These are phyloP conservation scores for Amphiprion percula DNA, from an alignment of 2,113 vertebrate genomes.

Conservation along the genomic window DNA sequence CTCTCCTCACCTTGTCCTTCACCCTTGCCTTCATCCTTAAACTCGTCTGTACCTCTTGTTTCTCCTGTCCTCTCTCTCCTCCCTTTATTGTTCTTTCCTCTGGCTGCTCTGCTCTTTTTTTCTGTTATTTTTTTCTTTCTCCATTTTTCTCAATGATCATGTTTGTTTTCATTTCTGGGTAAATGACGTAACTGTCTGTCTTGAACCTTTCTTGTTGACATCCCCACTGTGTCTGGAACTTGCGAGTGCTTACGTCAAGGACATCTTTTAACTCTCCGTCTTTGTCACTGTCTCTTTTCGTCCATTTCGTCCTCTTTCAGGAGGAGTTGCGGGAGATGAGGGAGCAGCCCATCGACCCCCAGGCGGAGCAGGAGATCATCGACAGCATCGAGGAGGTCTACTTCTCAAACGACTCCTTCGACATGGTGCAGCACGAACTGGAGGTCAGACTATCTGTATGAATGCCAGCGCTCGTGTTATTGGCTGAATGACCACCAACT, in stretches of 20 bases:
- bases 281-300: not conserved
- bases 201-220: constrained; percentile 17
- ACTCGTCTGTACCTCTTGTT: constrained; percentile 2
- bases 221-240: constrained; percentile 1
- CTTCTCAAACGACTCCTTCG: constrained; percentile 95
- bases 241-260: constrained; percentile 11
- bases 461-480: not conserved
- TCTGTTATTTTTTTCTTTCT: not conserved
- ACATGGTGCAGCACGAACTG: constrained; percentile 96
- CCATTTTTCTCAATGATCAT: not conserved
- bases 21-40: constrained; percentile 24
- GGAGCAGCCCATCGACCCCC: constrained; percentile 94
- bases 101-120: not conserved
- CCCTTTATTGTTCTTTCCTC: constrained; percentile 8
- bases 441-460: constrained; percentile 87
- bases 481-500: constrained; percentile 34
- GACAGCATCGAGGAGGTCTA: constrained; percentile 97
- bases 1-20: constrained; percentile 35
- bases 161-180: constrained; percentile 17
- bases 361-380: constrained; percentile 97
- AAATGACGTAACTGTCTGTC: constrained; percentile 30
- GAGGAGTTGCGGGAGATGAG: constrained; percentile 93
- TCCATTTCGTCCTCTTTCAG: constrained; percentile 70
- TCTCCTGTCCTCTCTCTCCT: not conserved
- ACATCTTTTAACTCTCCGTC: constrained; percentile 5